Base-by-base conservation (phyloP, 2,113 vertebrate genomes). In the Deroptyus accipitrinus region DNA sequence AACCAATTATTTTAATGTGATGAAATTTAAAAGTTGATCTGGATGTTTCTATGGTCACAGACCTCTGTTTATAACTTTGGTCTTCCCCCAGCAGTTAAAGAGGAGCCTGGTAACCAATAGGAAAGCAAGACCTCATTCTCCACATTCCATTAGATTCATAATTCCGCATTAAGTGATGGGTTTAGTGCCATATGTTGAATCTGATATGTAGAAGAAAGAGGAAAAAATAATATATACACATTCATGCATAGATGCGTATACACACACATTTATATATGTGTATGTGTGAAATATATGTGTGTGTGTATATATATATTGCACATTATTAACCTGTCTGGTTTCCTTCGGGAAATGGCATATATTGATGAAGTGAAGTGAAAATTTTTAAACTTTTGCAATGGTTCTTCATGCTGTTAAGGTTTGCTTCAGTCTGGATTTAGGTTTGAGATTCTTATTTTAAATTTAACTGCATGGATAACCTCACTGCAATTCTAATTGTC, bases 41-140 rank as follows among this genome's bases (percentile, higher is more conserved):
- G 8, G 7, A 74, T 59, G 96, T 96, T 96, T 96, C 95, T 94
- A 96, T 96, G 96, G 96, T 39, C 95, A 89, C 96, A 84, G 91
- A 88, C 80, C 88, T 94, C 39, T 96, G 95, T 96, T 96, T 97
- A 82, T 92, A 57, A 31, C 37, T 54, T 90, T 91, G 73, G 73
- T 96, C 86, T 69, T 95, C 57, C 80, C 92, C 57, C 63, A 82
- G 86, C 66, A 78, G 69, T 48, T 82, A 89, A 91, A 95, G 69
- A 85, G 61, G 86, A 88, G 80, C 67, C 83, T 73, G 94, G 80
- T 95, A 92, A 86, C 88, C 95, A 69, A 91, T 86, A 75, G 81
- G 91, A 95, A 94, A 93, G 86, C 73, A 84, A 94, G 80, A 95
- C 49, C 44, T 97, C 95, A 85, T 94, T 92, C 96, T 44, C 92